Percentiles rank a stretch among this genome's conserved stretches.
These are phyloP conservation scores for Elgaria multicarinata DNA, from an alignment of 2,113 vertebrate species.

Conservation along the genomic window DNA sequence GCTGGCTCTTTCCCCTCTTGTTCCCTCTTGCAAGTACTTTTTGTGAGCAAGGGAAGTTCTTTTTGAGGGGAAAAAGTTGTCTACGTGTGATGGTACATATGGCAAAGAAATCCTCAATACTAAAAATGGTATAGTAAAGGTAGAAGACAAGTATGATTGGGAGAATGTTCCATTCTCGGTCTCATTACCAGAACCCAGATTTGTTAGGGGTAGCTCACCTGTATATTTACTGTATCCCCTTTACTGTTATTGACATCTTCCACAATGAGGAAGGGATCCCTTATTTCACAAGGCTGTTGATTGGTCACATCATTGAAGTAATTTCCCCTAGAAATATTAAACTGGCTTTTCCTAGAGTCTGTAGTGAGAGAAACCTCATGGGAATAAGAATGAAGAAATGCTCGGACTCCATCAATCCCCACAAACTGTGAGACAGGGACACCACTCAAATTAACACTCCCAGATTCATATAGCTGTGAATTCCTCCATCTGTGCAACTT, in stretches of 20 bases:
- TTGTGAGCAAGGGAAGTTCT: neutral
- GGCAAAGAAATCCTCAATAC: neutral
- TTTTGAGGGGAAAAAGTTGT: neutral
- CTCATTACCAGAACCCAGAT: neutral
- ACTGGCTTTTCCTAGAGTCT: slow-evolving; percentile 40
- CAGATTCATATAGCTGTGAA: neutral
- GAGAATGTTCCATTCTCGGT: neutral
- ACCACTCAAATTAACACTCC: neutral
- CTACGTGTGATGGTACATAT: neutral
- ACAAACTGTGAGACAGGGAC: neutral
- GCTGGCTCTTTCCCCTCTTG: neutral
- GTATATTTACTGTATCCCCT: neutral
- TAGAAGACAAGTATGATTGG: neutral
- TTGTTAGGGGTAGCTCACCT: neutral
- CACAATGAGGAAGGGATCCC: slow-evolving; percentile 43
- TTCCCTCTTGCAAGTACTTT: neutral
- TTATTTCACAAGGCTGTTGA: slow-evolving; percentile 38
- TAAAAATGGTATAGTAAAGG: neutral
- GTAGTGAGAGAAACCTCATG: slow-evolving; percentile 53
- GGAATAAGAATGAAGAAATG: neutral
- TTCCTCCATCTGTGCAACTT: neutral
- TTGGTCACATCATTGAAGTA: slow-evolving; percentile 25
- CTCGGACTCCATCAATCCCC: neutral
- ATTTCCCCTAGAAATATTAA: slow-evolving; percentile 41
- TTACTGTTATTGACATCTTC: neutral